Conservation (phyloP, 2,888 invertebrate species). For the Corythucha ciliata region DNA sequence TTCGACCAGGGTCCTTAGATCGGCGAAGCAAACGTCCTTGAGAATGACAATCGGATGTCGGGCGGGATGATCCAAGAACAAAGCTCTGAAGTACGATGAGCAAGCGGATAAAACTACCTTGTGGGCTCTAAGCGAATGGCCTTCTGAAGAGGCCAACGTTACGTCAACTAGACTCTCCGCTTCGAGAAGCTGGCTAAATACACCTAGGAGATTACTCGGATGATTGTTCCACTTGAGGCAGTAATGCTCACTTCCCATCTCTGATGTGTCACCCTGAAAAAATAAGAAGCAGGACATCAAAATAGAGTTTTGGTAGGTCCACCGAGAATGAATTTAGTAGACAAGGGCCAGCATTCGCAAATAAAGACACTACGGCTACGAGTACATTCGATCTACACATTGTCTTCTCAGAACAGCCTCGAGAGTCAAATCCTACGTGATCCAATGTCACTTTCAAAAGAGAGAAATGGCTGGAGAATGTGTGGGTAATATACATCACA, state of each 20-base stretch:
- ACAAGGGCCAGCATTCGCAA: no score
- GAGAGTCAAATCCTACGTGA: no score
- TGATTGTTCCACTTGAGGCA: constrained; percentile 98
- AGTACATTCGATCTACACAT: no score
- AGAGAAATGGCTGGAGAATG: no score
- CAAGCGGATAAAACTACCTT: constrained; percentile 92
- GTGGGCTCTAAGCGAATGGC: constrained; percentile 89
- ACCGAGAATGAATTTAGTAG: no score
- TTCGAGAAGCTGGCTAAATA: constrained; percentile 91
- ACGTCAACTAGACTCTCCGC: constrained; percentile 94
- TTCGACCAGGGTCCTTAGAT: constrained; percentile 83
- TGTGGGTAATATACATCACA: no score
- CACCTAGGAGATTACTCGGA: constrained; percentile 95
- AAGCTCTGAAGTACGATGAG: constrained; percentile 87
- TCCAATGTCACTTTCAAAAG: no score
- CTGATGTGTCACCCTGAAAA: constrained; percentile 44
- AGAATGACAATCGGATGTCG: constrained; percentile 88
- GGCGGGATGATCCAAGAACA: constrained; percentile 87
- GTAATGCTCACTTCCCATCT: constrained; percentile 97
- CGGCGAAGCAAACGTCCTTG: constrained; percentile 86
- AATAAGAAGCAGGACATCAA: no score
- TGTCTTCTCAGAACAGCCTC: no score
- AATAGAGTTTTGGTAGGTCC: no score
- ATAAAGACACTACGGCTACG: no score
- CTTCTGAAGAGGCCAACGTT: constrained; percentile 92